Base-by-base conservation (phyloP, 2,113 vertebrate genomes). In the Burhinus oedicnemus region DNA sequence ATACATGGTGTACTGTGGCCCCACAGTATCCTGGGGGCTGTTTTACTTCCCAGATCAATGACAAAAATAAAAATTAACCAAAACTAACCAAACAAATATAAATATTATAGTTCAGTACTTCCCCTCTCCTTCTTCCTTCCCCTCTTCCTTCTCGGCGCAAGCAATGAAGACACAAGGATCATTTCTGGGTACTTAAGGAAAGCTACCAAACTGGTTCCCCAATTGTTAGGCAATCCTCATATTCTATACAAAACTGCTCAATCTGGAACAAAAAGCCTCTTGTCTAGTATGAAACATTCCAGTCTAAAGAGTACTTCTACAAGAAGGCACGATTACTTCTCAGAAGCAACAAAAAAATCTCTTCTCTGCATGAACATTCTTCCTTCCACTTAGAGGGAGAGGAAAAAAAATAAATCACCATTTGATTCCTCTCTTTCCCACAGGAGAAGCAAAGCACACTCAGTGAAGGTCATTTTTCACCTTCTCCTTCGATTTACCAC, bases 401-500 rank as follows among this genome's bases (percentile, higher is more conserved):
- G 4, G 18, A 27, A 55, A 77, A 58, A 77, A 79, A 85, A 52
- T 27, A 83, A 81, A 87, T 42, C 36, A 87, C 42, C 11, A 27
- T 83, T 82, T 82, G 8, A 79, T 61, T 89, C 9, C 5, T 51
- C 55, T 75, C 40, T 49, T 90, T 89, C 38, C 23, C 38, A 61
- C 11, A 57, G 18, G 11, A 36, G 12, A 90, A 85, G 55, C 20
- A 72, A 66, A 86, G 34, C 38, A 89, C 18, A 29, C 34, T 62
- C 32, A 34, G 34, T 55, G 55, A 78, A 95, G 74, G 69, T 89
- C 30, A 25, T 93, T 91, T 93, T 93, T 93, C 77, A 94, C 40
- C 30, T 89, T 92, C 68, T 89, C 57, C 47, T 75, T 76, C 82
- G 49, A 94, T 79, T 78, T 54, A 58, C 32, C 60, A 75, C 60